A percentile compares a stretch with the other conserved stretches of the same genome.
phyloP scores from a whole-genome alignment of 2,888 invertebrate genomes.

The Nebria brevicollis region DNA sequence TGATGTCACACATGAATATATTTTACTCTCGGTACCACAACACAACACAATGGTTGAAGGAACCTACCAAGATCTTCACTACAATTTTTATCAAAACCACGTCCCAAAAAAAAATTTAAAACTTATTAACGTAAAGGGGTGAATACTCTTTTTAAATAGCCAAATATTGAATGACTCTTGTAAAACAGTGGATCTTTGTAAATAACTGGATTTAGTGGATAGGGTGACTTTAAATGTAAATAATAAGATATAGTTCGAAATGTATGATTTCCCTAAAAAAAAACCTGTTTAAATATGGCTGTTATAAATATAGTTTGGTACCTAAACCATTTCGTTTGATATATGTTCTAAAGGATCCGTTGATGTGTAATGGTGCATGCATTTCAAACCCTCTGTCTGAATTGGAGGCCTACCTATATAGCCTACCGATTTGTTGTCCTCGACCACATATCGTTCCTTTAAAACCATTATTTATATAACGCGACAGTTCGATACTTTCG shows the following conservation, averaged over 20 bases:
- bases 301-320: background rate
- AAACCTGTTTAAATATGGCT: background rate
- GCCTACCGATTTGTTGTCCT: background rate
- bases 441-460: background rate
- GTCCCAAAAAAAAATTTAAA: too few relatives aligned
- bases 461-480: background rate
- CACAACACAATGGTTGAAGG: background rate
- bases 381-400: background rate
- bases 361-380: constrained; percentile 1
- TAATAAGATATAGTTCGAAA: background rate
- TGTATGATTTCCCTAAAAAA: background rate
- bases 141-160: background rate
- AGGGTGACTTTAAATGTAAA: background rate
- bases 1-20: background rate
- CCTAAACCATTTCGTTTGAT: background rate
- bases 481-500: background rate
- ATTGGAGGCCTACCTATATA: background rate
- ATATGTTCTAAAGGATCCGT: background rate
- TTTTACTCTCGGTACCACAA: background rate
- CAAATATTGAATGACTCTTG: background rate
- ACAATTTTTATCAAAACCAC: background rate
- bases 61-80: background rate
- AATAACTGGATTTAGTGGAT: background rate
- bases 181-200: background rate
- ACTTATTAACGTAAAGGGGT: background rate